Evolutionary conservation across 1,140 invertebrate species (phyloP), one percentile per base, ranked within the genome.

Genomic region (Meteorus sp.): DNA sequence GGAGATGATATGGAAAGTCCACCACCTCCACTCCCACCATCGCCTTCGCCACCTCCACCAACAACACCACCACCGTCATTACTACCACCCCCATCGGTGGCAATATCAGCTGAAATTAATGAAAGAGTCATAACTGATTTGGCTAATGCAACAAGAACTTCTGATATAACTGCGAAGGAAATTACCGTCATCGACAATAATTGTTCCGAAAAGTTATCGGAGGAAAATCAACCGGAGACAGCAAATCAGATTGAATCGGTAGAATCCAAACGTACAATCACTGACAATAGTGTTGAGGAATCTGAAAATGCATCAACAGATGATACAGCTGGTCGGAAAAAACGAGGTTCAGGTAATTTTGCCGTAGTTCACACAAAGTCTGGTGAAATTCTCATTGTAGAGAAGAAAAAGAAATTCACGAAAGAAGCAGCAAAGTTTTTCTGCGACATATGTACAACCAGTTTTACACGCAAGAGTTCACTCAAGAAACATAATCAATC

Each of bases 381-480:
- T 2, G 77, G 77, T 0, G 76, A 80, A 39, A 75, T 80, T 20
- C 27, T 80, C 3, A 78, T 79, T 3, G 72, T 79, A 0, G 77
- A 79, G 23, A 80, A 79, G 35, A 71, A 71, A 25, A 79, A 78
- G 29, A 79, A 79, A 27, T 43, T 80, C 3, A 79, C 78, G 1
- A 79, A 80, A 43, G 78, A 80, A 31, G 70, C 68, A 0, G 72
- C 77, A 0, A 77, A 64, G 23, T 80, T 79, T 35, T 80, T 77
- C 60, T 80, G 78, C 13, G 62, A 77, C 2, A 64, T 79, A 3
- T 80, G 78, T 23, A 37, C 74, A 0, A 78, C 76, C 0, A 78
- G 77, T 51, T 80, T 80, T 25, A 80, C 78, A 0, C 68, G 78
- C 0, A 78, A 78, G n/a, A 79, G 76, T 33, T 78, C 76, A 0